phyloP scores from a whole-genome alignment of 2,797 vertebrate genomes.

The Meriones psammophilus region DNA sequence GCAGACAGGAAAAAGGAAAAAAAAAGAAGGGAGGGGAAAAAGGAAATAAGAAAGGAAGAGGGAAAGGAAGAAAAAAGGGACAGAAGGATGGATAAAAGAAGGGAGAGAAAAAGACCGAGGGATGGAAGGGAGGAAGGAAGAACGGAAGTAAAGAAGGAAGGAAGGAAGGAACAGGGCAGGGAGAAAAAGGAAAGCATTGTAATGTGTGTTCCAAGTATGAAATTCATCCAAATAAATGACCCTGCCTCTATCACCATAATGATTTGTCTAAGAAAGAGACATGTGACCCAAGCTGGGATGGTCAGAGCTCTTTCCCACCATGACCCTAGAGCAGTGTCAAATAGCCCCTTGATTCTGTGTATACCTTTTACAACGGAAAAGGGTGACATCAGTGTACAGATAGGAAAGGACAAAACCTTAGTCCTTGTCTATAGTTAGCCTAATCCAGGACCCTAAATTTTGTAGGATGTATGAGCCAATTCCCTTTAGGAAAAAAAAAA shows the following conservation, averaged over 20 bases:
- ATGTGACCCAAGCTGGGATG: neutral
- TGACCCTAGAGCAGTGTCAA: neutral
- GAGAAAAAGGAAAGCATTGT: neutral
- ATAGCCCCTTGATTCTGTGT: neutral
- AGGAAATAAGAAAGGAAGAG: too few relatives aligned
- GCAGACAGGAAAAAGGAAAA: too few relatives aligned
- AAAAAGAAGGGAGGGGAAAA: neutral
- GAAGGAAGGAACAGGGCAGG: neutral
- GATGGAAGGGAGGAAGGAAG: neutral
- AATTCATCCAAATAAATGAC: neutral
- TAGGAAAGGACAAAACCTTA: neutral
- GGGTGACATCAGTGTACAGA: neutral
- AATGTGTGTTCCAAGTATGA: neutral
- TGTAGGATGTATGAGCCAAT: neutral
- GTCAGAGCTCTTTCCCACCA: neutral
- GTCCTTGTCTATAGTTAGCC: neutral
- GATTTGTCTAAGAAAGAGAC: neutral
- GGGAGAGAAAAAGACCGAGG: neutral
- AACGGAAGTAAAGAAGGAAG: accelerated
- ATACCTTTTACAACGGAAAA: neutral
- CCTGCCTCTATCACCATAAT: neutral
- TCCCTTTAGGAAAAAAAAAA: too few relatives aligned
- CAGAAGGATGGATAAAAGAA: neutral
- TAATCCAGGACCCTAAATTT: neutral
- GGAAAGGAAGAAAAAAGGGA: neutral